Evolutionary conservation across 2,888 invertebrate genomes (phyloP).

Genomic region (Agrochola circellaris): DNA sequence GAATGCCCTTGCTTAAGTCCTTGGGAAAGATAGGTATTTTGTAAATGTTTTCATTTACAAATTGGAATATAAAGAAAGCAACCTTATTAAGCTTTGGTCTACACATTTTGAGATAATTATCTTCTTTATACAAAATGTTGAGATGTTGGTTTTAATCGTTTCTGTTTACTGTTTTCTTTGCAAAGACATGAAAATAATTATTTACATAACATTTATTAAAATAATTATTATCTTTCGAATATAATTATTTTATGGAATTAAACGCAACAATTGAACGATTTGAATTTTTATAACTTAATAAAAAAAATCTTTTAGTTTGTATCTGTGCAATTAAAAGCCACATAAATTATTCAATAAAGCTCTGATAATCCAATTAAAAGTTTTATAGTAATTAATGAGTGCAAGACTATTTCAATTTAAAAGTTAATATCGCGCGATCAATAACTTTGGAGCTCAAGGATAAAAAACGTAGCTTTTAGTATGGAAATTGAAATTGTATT

Average conservation of each 20-base stretch:
- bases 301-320: neutral
- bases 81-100: neutral
- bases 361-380: constrained; percentile 39
- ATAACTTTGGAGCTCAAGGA: constrained; percentile 22
- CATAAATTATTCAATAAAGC: constrained; percentile 19
- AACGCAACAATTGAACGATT: neutral
- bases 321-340: neutral
- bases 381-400: constrained; percentile 35
- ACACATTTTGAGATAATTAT: neutral
- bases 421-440: constrained; percentile 34
- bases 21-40: constrained; percentile 1
- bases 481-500: neutral
- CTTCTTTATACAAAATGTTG: neutral
- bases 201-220: no score
- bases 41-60: constrained; percentile 20
- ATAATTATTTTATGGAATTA: neutral
- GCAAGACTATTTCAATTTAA: constrained; percentile 45
- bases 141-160: neutral
- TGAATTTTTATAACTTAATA: no score
- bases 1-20: constrained; percentile 21
- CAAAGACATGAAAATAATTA: neutral
- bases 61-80: constrained; percentile 1
- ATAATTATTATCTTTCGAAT: no score
- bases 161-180: neutral
- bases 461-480: neutral